phyloP scores from a whole-genome alignment of 2,888 invertebrate species.

The Orthosia gracilis region DNA sequence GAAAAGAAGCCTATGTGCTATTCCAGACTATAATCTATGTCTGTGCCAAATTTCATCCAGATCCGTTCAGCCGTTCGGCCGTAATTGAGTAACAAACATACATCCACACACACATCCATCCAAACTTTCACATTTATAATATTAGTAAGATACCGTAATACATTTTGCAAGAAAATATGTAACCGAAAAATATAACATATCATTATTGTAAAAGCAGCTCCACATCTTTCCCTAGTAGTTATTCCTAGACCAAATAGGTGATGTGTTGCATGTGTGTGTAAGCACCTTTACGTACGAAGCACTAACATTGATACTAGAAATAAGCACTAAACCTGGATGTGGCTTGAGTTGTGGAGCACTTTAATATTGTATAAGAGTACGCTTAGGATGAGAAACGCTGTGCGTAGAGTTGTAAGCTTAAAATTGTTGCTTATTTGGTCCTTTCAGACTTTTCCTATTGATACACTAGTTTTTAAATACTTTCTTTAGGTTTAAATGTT shows the following conservation, averaged over 20 bases:
- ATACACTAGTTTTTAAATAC: neutral
- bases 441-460: neutral
- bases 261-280: slow-evolving; percentile 76
- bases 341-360: slow-evolving; percentile 32
- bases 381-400: neutral
- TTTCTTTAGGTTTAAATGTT: neutral
- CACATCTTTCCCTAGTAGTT: slow-evolving; percentile 77
- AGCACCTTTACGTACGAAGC: slow-evolving; percentile 85
- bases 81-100: too few species aligned
- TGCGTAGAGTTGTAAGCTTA: neutral
- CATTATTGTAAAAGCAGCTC: slow-evolving; percentile 66
- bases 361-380: neutral
- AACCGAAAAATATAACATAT: slow-evolving; percentile 7
- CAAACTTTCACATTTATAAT: too few species aligned
- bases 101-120: too few species aligned
- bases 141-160: too few species aligned
- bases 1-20: too few species aligned
- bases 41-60: too few species aligned
- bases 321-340: slow-evolving; percentile 80
- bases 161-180: too few species aligned
- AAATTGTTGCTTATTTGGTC: neutral
- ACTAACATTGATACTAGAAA: slow-evolving; percentile 79
- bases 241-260: slow-evolving; percentile 86
- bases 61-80: too few species aligned
- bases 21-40: too few species aligned